Evolutionary conservation across 2,113 vertebrate species (phyloP), one percentile per base, ranked within the genome.

Genomic region (Siniperca knerii): DNA sequence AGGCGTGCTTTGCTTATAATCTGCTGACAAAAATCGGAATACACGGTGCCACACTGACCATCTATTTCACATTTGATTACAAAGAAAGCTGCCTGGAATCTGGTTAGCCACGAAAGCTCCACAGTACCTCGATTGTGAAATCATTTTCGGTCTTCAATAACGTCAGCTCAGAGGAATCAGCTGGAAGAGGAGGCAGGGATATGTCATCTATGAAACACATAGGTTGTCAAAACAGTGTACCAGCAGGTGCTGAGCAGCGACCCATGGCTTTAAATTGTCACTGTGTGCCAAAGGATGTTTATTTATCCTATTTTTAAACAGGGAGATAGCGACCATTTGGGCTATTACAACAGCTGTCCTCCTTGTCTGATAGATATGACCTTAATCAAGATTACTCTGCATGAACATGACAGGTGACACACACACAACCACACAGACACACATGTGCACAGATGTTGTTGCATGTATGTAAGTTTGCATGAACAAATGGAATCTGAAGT

Each of bases 401-500:
- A 82, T 68, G 52, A 69, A 72, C 77, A 20, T 37, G 79, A 29
- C 79, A 82, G 82, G 79, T 77, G 48, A 52, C 61, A 54, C 64
- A 4, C 35, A 12, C 75, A 50, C 40, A 68, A 35, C 50, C 48
- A 70, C 52, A 33, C 15, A 58, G 40, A 50, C 20, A 61, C 67
- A 37, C 16, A 70, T 2, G 4, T 52, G 73, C 75, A 66, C 62
- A 83, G n/a, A 72, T 82, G 78, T 48, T 48, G 46, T 48, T 48
- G 46, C 4, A 48, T 48, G 15, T 48, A 48, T 48, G 15, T 4
- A 15, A 5, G 4, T 48, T 48, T 48, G 54, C 8, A 40, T 3
- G 74, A 78, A 74, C 60, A 89, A 84, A 87, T 81, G 20, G 10
- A 65, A 68, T 67, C 40, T 75, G 62, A 91, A 85, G 68, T 77